These are phyloP conservation scores for Argyrosomus regius DNA, from an alignment of 2,797 vertebrate species.

Conservation along the genomic window DNA sequence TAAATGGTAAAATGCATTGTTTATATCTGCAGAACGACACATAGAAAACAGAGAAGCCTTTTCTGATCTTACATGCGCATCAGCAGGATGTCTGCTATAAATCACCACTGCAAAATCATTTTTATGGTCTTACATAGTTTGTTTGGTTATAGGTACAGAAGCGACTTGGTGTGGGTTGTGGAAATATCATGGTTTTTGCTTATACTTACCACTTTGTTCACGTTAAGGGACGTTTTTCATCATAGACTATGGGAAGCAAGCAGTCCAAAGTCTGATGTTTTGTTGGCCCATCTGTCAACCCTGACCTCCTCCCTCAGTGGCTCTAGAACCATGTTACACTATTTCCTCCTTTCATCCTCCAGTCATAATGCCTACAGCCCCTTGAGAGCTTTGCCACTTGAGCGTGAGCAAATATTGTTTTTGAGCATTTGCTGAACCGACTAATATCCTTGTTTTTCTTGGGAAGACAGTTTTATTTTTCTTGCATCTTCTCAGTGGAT, in stretches of 20 bases:
- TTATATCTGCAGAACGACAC: no score
- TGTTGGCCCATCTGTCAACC: neutral
- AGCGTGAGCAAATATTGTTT: neutral
- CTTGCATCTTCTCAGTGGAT: slow-evolving; percentile 27
- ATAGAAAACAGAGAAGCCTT: neutral
- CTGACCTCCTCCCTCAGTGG: neutral
- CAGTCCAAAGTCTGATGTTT: neutral
- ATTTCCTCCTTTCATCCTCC: neutral
- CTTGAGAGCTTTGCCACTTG: neutral
- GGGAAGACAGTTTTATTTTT: neutral
- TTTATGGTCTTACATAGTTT: neutral
- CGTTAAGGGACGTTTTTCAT: no score
- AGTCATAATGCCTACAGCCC: neutral
- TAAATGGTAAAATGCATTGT: neutral
- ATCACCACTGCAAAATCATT: neutral
- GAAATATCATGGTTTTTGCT: neutral
- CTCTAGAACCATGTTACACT: neutral
- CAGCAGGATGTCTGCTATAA: neutral
- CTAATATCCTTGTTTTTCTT: neutral
- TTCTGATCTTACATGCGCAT: neutral
- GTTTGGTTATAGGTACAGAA: neutral
- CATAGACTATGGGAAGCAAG: neutral
- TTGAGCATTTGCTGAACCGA: neutral
- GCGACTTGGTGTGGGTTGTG: neutral
- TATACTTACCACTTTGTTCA: neutral